A percentile compares a stretch with the other conserved stretches of the same genome.
Conservation (phyloP, 2,797 vertebrate genomes). For the Antennarius maculatus region DNA sequence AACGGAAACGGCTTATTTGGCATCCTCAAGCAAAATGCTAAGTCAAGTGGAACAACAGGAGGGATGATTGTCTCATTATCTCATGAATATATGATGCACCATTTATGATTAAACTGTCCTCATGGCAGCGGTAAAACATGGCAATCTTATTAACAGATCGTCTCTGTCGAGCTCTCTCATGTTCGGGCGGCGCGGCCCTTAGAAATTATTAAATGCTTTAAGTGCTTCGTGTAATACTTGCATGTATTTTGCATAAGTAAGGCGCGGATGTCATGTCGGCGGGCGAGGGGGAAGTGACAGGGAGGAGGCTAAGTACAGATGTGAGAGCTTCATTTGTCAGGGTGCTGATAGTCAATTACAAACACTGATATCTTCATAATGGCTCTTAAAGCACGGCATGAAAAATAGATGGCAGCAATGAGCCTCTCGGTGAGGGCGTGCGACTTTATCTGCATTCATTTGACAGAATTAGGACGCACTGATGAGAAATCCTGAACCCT, state of each 20-base stretch:
- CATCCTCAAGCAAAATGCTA: constrained; percentile 50
- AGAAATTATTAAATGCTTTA: constrained; percentile 86
- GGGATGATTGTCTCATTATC: constrained; percentile 76
- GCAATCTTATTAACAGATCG: constrained; percentile 78
- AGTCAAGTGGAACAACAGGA: constrained; percentile 66
- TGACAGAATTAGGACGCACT: constrained; percentile 52
- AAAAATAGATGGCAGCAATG: constrained; percentile 56
- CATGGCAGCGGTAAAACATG: constrained; percentile 64
- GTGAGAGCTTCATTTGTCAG: constrained; percentile 55
- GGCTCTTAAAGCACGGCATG: constrained; percentile 52
- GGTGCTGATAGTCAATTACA: constrained; percentile 62
- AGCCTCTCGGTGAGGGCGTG: constrained; percentile 41
- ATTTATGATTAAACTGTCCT: constrained; percentile 76
- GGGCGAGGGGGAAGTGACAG: constrained; percentile 34
- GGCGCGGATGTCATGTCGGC: constrained; percentile 63
- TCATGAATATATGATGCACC: constrained; percentile 78
- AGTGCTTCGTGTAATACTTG: constrained; percentile 81
- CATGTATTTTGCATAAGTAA: constrained; percentile 84
- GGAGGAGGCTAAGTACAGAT: constrained; percentile 36
- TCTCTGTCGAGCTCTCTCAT: constrained; percentile 68
- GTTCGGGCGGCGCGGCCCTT: constrained; percentile 64
- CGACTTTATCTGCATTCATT: constrained; percentile 17
- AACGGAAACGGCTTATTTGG: constrained; percentile 59
- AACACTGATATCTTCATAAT: constrained; percentile 76
- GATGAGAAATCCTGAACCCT: constrained; percentile 14